A percentile compares a stretch with the other conserved stretches of the same genome.
Evolutionary conservation across 2,888 invertebrate species (phyloP).

Genomic region (Callyntrura guangdongensis): DNA sequence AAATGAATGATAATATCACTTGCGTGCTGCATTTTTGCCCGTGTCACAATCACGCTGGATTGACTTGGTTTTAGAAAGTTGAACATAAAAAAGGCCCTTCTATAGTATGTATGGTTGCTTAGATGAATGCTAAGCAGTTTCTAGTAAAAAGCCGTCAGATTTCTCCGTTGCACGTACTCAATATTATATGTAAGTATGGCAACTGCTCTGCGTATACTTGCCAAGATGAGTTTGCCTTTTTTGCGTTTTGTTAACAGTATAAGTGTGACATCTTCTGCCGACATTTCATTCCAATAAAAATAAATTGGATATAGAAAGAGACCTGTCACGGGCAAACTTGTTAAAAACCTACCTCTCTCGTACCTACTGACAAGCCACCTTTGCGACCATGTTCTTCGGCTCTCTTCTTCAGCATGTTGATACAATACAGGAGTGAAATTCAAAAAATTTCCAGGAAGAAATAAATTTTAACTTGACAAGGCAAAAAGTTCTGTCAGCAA

Average conservation of each 20-base stretch:
- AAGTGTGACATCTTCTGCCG: constrained; percentile 69
- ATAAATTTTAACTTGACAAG: constrained; percentile 52
- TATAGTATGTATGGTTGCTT: constrained; percentile 14
- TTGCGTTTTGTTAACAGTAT: constrained; percentile 27
- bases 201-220: neutral
- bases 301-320: constrained; percentile 66
- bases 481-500: constrained; percentile 36
- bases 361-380: constrained; percentile 2
- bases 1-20: too few relatives aligned
- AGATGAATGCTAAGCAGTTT: constrained; percentile 67
- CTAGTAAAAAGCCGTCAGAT: neutral
- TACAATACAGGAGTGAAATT: neutral
- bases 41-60: constrained; percentile 56
- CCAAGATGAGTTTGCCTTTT: constrained; percentile 12
- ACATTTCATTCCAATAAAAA: constrained; percentile 72
- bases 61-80: constrained; percentile 34
- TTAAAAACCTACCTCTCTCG: neutral
- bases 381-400: neutral
- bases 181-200: neutral
- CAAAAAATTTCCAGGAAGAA: constrained; percentile 20
- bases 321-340: constrained; percentile 63
- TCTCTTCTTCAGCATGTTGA: neutral
- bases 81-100: constrained; percentile 13
- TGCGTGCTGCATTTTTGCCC: constrained; percentile 18
- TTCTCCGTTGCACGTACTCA: neutral